Percentiles rank a stretch among this genome's conserved stretches.
Evolutionary conservation across 2,797 vertebrate genomes (phyloP).

Genomic region (Pseudopleuronectes americanus): DNA sequence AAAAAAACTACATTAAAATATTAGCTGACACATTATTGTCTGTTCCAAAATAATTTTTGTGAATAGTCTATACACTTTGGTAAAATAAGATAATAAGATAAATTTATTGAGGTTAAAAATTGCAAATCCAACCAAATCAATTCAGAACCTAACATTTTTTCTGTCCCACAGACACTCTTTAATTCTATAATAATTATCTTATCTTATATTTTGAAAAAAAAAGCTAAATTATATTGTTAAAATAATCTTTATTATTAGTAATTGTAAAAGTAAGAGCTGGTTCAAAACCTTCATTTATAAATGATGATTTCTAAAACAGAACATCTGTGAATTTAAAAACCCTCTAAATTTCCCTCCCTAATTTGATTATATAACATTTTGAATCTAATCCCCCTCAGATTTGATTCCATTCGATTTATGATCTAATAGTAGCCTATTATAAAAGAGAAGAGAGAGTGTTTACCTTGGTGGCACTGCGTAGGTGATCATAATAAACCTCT

Average conservation of each 20-base stretch:
- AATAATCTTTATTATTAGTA: not conserved
- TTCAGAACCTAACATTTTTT: not conserved
- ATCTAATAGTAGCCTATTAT: not conserved
- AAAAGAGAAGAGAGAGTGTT: slow-evolving; percentile 14
- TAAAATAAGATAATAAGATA: not conserved
- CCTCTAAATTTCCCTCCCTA: not conserved
- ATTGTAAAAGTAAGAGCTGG: not conserved
- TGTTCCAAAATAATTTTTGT: not conserved
- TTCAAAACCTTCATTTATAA: not conserved
- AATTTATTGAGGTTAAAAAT: not conserved
- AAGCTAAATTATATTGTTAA: not conserved
- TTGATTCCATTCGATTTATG: not conserved
- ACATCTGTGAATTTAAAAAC: not conserved
- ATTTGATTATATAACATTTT: not conserved
- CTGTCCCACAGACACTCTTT: not conserved
- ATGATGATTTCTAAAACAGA: not conserved
- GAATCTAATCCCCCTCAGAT: not conserved
- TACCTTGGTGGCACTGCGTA: slow-evolving; percentile 96
- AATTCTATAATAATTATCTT: not conserved
- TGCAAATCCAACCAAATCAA: not conserved
- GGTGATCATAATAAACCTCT: slow-evolving; percentile 97
- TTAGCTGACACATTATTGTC: not conserved
- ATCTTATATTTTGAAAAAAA: not conserved
- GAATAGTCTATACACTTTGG: too few species aligned
- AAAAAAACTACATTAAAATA: not conserved